Evolutionary conservation across 2,113 vertebrate species (phyloP), one percentile per base, ranked within the genome.

Genomic region (Labrus mixtus): DNA sequence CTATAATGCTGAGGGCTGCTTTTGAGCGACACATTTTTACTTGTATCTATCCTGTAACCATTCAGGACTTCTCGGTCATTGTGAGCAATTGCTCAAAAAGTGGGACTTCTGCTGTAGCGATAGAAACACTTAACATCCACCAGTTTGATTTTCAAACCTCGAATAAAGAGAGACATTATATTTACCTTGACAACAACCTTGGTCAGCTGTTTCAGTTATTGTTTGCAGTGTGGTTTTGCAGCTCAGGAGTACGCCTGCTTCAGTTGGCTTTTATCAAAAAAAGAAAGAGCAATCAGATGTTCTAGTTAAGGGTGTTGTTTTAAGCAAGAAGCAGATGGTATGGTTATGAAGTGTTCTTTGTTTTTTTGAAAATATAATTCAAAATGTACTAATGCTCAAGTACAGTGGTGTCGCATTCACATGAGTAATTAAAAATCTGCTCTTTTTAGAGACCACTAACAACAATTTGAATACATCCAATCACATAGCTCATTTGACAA

Each of bases 211-310:
- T 15, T 60, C 29, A 41, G 19, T 56, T 13, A 45, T 57, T 63
- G 22, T 73, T 68, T 68, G 61, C 25, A 10, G 55, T 12, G 17
- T 9, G 13, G 4, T 48, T 72, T 68, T 62, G 55, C 37, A 13
- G 46, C 6, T 16, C 45, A 6, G 12, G 55, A 75, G 36, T 9
- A 37, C 62, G 46, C 58, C 41, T 46, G 3, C 1, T 3, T 58
- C 58, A 9, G 39, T 60, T n/a, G 25, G 25, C 25, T 43, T 43
- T 7, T 12, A 13, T 12, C 41, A 10, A 75, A 60, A 48, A 70
- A 69, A 48, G 12, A 29, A 29, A 67, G 20, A 63, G 17, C 8
- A 58, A 22, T 69, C 50, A 59, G 20, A 73, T 61, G 29, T 48
- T 19, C 5, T 12, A 19, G n/a, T 19, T 13, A 46, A 13, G 12